Percentiles rank a stretch among this genome's conserved stretches.
Evolutionary conservation across 1,140 invertebrate genomes (phyloP).

Genomic region (Reticulitermes speratus): DNA sequence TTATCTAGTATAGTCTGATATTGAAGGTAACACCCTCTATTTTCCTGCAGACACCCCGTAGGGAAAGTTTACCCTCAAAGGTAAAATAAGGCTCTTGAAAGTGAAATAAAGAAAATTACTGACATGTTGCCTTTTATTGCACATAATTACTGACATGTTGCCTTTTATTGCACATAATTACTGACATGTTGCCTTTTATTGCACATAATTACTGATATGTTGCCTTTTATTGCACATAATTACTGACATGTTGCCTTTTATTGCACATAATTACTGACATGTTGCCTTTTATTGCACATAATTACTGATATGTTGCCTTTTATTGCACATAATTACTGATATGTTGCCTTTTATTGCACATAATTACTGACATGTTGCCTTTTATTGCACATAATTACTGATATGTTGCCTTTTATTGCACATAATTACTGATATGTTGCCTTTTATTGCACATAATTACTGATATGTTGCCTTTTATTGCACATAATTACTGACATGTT

Average conservation of each 20-base stretch:
- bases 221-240: too few species aligned
- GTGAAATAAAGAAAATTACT: too few species aligned
- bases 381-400: neutral
- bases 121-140: neutral
- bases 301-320: neutral
- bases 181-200: neutral
- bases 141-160: neutral
- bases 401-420: neutral
- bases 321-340: neutral
- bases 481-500: neutral
- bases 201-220: too few species aligned
- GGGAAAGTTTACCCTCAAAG: too few species aligned
- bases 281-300: neutral
- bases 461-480: too few species aligned
- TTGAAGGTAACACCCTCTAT: too few species aligned
- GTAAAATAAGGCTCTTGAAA: too few species aligned
- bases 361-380: neutral
- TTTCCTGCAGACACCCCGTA: too few species aligned
- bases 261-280: neutral
- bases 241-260: neutral
- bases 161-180: neutral
- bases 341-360: too few species aligned
- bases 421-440: neutral
- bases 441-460: neutral
- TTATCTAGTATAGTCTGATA: too few species aligned